Conservation (phyloP, 1,140 invertebrate species). For the Phocides pigmalion region DNA sequence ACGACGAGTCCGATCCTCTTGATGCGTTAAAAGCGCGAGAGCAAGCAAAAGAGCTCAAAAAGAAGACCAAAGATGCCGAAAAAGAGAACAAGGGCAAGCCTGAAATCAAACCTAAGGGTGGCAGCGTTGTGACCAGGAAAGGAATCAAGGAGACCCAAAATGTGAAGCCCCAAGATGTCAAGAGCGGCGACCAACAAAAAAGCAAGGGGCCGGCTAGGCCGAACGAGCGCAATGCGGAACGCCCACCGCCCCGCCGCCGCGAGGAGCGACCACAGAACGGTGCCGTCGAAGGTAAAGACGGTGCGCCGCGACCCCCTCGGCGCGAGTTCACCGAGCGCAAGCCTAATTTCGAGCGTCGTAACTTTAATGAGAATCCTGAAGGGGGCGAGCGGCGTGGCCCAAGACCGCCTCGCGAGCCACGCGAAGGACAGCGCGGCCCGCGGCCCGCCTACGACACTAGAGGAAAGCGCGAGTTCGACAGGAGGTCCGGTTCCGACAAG, state of each 20-base stretch:
- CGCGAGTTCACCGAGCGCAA: conserved; percentile 82
- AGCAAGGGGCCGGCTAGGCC: conserved; percentile 68
- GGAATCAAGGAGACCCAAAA: conserved; percentile 88
- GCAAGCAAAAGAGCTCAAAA: conserved; percentile 91
- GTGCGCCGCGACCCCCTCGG: conserved; percentile 65
- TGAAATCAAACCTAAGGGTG: conserved; percentile 84
- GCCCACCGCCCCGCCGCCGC: conserved; percentile 70
- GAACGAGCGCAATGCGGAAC: conserved; percentile 69
- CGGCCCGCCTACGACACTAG: conserved; percentile 87
- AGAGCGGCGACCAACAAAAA: conserved; percentile 87
- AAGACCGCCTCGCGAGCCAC: conserved; percentile 75
- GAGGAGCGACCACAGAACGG: conserved; percentile 76
- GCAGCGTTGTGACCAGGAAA: conserved; percentile 82
- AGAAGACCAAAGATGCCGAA: conserved; percentile 92
- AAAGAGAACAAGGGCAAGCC: conserved; percentile 93
- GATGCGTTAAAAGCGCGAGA: conserved; percentile 93
- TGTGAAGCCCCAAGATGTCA: conserved; percentile 86
- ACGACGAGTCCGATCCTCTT: conserved; percentile 94
- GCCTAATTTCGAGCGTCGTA: conserved; percentile 82
- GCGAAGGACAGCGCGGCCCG: conserved; percentile 78
- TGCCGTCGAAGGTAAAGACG: conserved; percentile 73
- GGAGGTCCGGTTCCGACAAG: conserved; percentile 97
- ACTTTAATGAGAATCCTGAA: conserved; percentile 80
- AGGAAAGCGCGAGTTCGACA: conserved; percentile 96
- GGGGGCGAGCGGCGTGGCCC: conserved; percentile 79